Base-by-base conservation (phyloP, 1,140 invertebrate species). In the Himalopsyche phryganea region DNA sequence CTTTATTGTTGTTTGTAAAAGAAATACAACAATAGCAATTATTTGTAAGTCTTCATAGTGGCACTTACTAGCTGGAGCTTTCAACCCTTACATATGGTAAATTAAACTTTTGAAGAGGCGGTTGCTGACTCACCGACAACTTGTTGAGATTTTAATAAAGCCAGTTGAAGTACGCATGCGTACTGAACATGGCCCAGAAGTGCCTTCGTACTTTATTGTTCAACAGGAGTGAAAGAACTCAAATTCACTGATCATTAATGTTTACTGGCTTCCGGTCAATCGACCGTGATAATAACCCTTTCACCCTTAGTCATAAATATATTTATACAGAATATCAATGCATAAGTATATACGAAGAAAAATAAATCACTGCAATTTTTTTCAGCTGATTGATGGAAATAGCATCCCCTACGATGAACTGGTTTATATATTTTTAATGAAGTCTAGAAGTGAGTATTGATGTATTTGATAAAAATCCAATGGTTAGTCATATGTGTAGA, bases 71-170 rank as follows among this genome's bases (percentile, higher is more conserved):
- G 20, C 32, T 15, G 45, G 14, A 17, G 19, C 42, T 28, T 28
- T 28, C 23, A 46, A 50, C 49, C 56, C 56, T 50, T 58, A 14
- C 36, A 42, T 46, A 45, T 51, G 47, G 32, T 60, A 54, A 60
- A 60, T 60, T 60, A 60, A 54, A 60, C 50, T 54, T 53, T 54
- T 49, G 41, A 51, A 60, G 50, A 44, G 58, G 41, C 49, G 15
- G 45, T 50, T n/a, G 42, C 44, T 42, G 57, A 52, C 35, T 60
- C 58, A 60, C 17, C 36, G 44, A 41, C 51, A 38, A 52, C 58
- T 60, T 47, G 47, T 60, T 60, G 46, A 60, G 47, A 50, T 55
- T 60, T 55, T 55, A 60, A 60, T 60, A 59, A 52, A 53, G 50
- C 50, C n/a, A 33, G 14, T 45, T 42, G 42, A 40, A 53, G 45